Base-by-base conservation (phyloP, 1,140 invertebrate species). In the Trachelipus rathkii region DNA sequence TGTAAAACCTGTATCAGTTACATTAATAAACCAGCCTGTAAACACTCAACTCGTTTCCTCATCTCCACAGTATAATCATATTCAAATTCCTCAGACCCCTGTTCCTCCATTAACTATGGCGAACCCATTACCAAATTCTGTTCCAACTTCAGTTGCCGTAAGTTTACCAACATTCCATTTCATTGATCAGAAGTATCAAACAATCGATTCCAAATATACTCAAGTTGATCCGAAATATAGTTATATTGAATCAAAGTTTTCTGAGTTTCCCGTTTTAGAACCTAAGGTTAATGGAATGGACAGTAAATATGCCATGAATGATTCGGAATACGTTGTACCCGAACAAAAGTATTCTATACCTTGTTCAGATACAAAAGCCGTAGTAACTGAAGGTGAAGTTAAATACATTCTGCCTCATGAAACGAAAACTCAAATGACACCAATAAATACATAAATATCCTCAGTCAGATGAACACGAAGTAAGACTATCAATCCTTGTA, bases 201-300 rank as follows among this genome's bases (percentile, higher is more conserved):
- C 68, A 15, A 21, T 33, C 10, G 68, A 70, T 70, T 21, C 68
- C 68, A 70, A 70, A 70, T 70, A 70, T 33, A 13, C 68, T 33
- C 68, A 23, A 21, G 21, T 33, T 13, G 68, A 70, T 23, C 68
- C 10, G 10, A 33, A 70, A 21, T 70, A 11, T 21, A 21, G 11
- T 33, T 21, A 23, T 13, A 11, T 33, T 15, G 68, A 70, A 11
- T 13, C 68, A 21, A 70, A 70, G 68, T 70, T 23, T 33, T 13
- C 68, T 11, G 24, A 70, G 68, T 70, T 70, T 21, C 23, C 19
- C 10, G 68, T 33, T 33, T 13, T 23, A 19, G 53, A 43, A 2
- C 5, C 10, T 19, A 73, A 45, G 11, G 11, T 24, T 2, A 46
- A 45, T 11, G 24, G n/a, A 11, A 73, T 11, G 10, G 33, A 43